Conservation (phyloP, 2,113 vertebrate species). For the Grantiella picta region DNA sequence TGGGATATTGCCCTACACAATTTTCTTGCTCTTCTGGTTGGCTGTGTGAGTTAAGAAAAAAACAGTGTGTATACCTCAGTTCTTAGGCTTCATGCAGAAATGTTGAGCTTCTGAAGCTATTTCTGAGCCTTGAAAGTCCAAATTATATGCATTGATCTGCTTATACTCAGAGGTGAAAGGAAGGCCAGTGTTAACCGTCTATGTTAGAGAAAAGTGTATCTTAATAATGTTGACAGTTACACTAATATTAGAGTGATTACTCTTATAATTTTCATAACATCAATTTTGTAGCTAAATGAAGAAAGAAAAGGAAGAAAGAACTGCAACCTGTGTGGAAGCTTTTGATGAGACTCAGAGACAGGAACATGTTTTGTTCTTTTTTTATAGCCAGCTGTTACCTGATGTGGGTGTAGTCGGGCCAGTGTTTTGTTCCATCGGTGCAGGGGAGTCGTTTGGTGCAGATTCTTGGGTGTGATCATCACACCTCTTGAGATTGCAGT, state of each 20-base stretch:
- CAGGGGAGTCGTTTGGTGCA: rapidly evolving
- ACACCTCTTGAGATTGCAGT: conserved; percentile 84
- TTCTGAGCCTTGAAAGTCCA: neutral
- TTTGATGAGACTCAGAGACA: neutral
- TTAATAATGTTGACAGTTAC: neutral
- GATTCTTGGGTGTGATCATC: neutral
- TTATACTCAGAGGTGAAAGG: neutral
- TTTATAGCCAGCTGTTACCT: conserved; percentile 33
- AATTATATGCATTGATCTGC: neutral
- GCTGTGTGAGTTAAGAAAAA: neutral
- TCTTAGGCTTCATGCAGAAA: neutral
- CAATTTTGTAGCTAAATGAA: neutral
- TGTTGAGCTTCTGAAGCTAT: neutral
- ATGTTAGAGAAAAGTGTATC: neutral
- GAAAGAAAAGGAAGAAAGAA: neutral
- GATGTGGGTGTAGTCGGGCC: neutral
- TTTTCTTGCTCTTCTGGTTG: neutral
- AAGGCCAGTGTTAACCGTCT: neutral
- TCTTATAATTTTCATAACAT: neutral
- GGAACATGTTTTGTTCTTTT: neutral
- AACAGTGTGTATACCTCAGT: neutral
- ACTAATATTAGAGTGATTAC: neutral
- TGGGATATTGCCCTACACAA: neutral
- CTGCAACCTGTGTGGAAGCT: neutral
- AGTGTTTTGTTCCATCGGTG: rapidly evolving